phyloP scores from a whole-genome alignment of 2,113 vertebrate genomes.

The Eretmochelys imbricata region DNA sequence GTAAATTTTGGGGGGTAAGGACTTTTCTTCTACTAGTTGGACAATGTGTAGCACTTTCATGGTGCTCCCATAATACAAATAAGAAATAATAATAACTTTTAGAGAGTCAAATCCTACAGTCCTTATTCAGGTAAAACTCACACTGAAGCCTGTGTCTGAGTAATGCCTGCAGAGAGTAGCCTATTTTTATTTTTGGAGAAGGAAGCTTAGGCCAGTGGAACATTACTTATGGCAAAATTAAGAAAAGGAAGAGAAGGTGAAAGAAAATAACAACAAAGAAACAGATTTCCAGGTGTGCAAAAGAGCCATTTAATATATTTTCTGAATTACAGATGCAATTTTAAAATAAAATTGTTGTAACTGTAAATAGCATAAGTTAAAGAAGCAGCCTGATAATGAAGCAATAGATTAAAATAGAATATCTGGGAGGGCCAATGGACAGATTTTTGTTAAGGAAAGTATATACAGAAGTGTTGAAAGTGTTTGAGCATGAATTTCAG shows the following conservation, averaged over 20 bases:
- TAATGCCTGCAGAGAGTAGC: not conserved
- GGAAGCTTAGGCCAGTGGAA: not conserved
- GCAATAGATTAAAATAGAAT: conserved; percentile 65
- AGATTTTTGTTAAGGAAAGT: conserved; percentile 64
- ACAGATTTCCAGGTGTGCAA: not conserved
- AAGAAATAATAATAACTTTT: not conserved
- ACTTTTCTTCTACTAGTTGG: not conserved
- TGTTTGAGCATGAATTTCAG: conserved; percentile 43
- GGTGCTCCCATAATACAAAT: not conserved
- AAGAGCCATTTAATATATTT: not conserved
- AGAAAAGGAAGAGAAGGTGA: not conserved
- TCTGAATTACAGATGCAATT: not conserved
- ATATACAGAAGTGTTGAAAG: conserved; percentile 64
- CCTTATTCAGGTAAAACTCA: not conserved
- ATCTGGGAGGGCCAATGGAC: conserved; percentile 65
- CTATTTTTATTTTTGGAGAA: not conserved
- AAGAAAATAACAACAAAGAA: not conserved
- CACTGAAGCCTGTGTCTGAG: not conserved
- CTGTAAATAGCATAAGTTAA: conserved; percentile 12
- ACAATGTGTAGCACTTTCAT: not conserved
- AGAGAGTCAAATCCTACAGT: not conserved
- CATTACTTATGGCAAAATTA: fast-evolving
- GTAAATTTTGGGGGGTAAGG: not conserved
- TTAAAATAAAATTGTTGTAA: not conserved
- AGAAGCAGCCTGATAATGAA: conserved; percentile 67